Percentiles rank a stretch among this genome's conserved stretches.
Evolutionary conservation across 2,797 vertebrate genomes (phyloP).

Genomic region (Microcaecilia unicolor): DNA sequence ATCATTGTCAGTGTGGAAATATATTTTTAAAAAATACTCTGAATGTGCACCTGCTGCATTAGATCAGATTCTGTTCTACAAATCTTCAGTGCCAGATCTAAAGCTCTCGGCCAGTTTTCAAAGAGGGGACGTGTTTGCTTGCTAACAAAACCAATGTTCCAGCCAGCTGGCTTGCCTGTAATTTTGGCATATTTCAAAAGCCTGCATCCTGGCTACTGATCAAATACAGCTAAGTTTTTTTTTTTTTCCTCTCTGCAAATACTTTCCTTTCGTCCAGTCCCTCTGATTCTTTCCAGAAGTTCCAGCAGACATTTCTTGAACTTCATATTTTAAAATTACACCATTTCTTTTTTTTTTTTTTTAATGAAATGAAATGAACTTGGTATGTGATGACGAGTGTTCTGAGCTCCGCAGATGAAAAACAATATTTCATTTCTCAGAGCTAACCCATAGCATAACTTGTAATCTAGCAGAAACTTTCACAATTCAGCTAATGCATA

Average conservation of each 20-base stretch:
- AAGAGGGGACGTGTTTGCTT: too few relatives aligned
- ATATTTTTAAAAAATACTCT: neutral
- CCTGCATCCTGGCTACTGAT: neutral
- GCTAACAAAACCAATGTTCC: neutral
- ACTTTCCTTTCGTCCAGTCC: neutral
- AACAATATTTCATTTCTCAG: too few relatives aligned
- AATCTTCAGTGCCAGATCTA: neutral
- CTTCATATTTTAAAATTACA: too few relatives aligned
- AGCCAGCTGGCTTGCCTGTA: accelerated
- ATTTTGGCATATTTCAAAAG: neutral
- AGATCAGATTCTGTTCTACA: accelerated
- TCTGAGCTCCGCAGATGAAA: too few relatives aligned
- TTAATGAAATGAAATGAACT: too few relatives aligned
- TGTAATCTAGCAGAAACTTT: too few relatives aligned
- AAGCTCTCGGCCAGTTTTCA: neutral
- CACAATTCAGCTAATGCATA: too few relatives aligned
- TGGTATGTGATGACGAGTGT: too few relatives aligned
- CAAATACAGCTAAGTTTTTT: too few relatives aligned
- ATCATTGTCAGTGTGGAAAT: neutral
- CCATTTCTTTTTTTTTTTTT: too few relatives aligned
- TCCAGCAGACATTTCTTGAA: neutral
- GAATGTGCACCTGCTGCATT: neutral
- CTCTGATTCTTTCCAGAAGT: neutral
- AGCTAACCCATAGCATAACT: too few relatives aligned
- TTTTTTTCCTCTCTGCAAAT: too few relatives aligned